Evolutionary conservation across 1,140 invertebrate genomes (phyloP).

Genomic region (Calosoma granatense): DNA sequence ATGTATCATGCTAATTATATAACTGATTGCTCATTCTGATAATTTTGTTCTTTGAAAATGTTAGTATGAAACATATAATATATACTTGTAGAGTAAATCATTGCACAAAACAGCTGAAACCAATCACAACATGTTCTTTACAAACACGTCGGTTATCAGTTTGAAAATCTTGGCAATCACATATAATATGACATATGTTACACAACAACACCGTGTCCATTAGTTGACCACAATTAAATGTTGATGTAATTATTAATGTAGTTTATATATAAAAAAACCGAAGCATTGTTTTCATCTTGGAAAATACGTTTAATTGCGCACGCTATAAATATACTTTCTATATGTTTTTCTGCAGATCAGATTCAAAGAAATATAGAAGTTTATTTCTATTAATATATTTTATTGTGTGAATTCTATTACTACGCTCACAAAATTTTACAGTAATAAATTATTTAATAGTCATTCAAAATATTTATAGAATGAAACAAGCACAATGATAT

Average conservation of each 20-base stretch:
- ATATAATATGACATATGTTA: neutral
- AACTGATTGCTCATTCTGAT: too few relatives aligned
- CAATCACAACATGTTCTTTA: too few relatives aligned
- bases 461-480: neutral
- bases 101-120: too few relatives aligned
- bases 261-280: neutral
- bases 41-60: too few relatives aligned
- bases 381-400: neutral
- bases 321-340: neutral
- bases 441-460: too few relatives aligned
- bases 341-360: neutral
- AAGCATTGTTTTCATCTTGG: conserved; percentile 1
- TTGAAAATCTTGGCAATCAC: neutral
- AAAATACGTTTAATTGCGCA: conserved; percentile 3
- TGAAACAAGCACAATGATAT: neutral
- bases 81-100: too few relatives aligned
- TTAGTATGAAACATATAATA: too few relatives aligned
- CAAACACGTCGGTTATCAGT: too few relatives aligned
- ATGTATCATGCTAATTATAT: too few relatives aligned
- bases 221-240: conserved; percentile 4
- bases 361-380: neutral
- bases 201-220: neutral
- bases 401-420: neutral
- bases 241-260: neutral
- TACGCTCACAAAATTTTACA: neutral